Evolutionary conservation across 2,113 vertebrate genomes (phyloP).

Genomic region (Forbesichthys papilliferus): DNA sequence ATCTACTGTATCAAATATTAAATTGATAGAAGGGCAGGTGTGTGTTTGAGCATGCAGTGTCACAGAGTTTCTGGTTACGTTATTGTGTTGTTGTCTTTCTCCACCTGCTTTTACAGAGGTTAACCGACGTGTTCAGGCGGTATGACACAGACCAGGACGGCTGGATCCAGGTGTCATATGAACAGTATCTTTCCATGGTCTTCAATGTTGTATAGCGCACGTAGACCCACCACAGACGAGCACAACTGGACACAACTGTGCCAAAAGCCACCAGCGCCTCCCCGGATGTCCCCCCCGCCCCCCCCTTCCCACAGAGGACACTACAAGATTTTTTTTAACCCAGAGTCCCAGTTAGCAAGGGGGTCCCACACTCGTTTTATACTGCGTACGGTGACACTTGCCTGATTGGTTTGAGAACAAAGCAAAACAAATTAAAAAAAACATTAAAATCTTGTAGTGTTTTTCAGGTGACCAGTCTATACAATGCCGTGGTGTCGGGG

Average conservation of each 20-base stretch:
- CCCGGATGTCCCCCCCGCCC: slow-evolving; percentile 58
- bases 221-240: slow-evolving; percentile 47
- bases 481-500: slow-evolving; percentile 27
- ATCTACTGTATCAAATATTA: no score
- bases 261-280: slow-evolving; percentile 66
- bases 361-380: slow-evolving; percentile 19
- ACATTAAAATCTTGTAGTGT: slow-evolving; percentile 56
- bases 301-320: slow-evolving; percentile 33
- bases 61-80: background rate
- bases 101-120: slow-evolving; percentile 77
- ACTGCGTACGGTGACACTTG: background rate
- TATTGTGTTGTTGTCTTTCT: background rate
- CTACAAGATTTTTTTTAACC: slow-evolving; percentile 51
- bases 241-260: slow-evolving; percentile 75
- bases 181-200: slow-evolving; percentile 98
- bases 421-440: slow-evolving; percentile 29
- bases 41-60: background rate
- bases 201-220: slow-evolving; percentile 90
- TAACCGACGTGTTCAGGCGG: slow-evolving; percentile 94
- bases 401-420: slow-evolving; percentile 31
- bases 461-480: slow-evolving; percentile 49
- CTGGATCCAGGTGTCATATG: slow-evolving; percentile 98
- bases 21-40: no score
- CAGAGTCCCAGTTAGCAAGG: slow-evolving; percentile 2
- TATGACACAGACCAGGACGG: slow-evolving; percentile 97